phyloP scores from a whole-genome alignment of 2,888 invertebrate genomes.

The Tuberolachnus salignus region DNA sequence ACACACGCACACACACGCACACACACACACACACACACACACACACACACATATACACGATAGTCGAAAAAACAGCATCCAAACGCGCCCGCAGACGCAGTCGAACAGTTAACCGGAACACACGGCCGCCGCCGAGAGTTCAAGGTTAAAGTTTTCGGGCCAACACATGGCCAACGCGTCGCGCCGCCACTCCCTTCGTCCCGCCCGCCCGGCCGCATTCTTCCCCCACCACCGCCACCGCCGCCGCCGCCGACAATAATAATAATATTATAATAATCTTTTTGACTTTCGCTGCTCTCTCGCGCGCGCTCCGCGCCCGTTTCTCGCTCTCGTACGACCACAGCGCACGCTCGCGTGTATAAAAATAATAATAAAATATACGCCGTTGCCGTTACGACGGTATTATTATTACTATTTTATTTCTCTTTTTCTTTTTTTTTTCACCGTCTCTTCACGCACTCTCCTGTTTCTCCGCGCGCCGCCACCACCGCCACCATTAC shows the following conservation, averaged over 20 bases:
- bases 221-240: neutral
- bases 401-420: neutral
- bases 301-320: too few species aligned
- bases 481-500: too few species aligned
- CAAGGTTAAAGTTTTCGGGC: slow-evolving; percentile 52
- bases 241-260: neutral
- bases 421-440: too few species aligned
- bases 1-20: too few species aligned
- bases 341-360: too few species aligned
- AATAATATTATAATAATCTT: slow-evolving; percentile 27
- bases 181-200: neutral
- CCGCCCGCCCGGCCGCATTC: neutral
- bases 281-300: slow-evolving; percentile 52
- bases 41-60: too few species aligned
- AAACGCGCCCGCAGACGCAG: slow-evolving; percentile 29
- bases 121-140: slow-evolving; percentile 47
- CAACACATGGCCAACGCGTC: slow-evolving; percentile 52
- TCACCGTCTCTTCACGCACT: neutral
- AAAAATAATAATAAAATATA: too few species aligned
- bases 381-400: too few species aligned
- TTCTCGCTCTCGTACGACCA: too few species aligned
- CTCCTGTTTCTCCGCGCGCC: neutral
- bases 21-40: too few species aligned
- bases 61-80: slow-evolving; percentile 56
- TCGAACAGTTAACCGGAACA: slow-evolving; percentile 54